phyloP scores from a whole-genome alignment of 2,113 vertebrate genomes.

The Aldabrachelys gigantea region DNA sequence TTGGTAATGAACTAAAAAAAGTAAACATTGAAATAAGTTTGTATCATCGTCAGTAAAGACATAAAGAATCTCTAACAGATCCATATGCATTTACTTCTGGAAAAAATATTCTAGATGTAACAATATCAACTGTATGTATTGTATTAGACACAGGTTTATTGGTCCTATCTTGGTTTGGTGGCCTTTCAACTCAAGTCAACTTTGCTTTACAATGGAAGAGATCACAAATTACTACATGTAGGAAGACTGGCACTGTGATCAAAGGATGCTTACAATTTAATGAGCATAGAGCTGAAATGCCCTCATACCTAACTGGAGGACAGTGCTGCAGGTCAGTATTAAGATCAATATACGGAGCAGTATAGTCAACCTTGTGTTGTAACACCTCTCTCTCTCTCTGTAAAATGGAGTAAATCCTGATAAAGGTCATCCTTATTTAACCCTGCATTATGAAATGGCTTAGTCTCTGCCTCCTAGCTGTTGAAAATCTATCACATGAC shows the following conservation, averaged over 20 bases:
- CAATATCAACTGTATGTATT: background rate
- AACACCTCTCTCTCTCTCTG: background rate
- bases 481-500: conserved; percentile 32
- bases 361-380: background rate
- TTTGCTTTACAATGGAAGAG: conserved; percentile 27
- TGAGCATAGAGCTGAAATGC: conserved; percentile 17
- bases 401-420: background rate
- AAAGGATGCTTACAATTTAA: conserved; percentile 44
- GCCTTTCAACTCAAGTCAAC: conserved; percentile 10
- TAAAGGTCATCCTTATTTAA: conserved; percentile 63
- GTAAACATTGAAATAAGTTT: background rate
- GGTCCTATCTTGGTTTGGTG: conserved; percentile 6
- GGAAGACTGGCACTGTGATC: background rate
- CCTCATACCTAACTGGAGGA: background rate
- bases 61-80: background rate
- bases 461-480: conserved; percentile 16
- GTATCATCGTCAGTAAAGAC: background rate
- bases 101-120: background rate
- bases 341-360: conserved; percentile 2
- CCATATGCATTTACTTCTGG: background rate
- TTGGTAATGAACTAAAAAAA: background rate
- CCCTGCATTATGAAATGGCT: conserved; percentile 51
- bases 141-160: background rate
- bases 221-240: background rate
- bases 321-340: conserved; percentile 14